phyloP scores from a whole-genome alignment of 1,140 invertebrate genomes.

The Heliconius nattereri region DNA sequence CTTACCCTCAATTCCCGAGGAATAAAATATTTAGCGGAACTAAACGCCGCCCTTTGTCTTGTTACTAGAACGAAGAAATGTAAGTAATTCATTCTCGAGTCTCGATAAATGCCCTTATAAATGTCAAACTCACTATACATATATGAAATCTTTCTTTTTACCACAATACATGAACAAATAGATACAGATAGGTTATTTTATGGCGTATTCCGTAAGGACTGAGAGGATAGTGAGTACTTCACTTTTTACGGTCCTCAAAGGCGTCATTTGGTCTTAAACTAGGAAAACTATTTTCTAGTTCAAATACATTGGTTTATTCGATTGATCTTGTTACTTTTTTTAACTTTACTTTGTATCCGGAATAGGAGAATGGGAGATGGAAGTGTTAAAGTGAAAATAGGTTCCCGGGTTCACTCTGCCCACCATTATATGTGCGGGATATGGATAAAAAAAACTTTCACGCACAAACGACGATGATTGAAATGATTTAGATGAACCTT shows the following conservation, averaged over 20 bases:
- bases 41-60: too few relatives aligned
- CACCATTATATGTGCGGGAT: too few relatives aligned
- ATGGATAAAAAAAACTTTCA: too few relatives aligned
- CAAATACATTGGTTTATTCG: background rate
- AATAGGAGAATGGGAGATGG: background rate
- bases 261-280: conserved; percentile 3
- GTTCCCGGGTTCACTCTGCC: too few relatives aligned
- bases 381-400: too few relatives aligned
- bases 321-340: background rate
- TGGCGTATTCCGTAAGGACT: background rate
- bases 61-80: too few relatives aligned
- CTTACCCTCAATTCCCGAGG: too few relatives aligned
- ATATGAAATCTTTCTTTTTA: background rate
- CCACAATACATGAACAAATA: background rate
- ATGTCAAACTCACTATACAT: background rate
- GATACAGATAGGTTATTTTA: conserved; percentile 7
- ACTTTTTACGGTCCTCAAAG: conserved; percentile 4
- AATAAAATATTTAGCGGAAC: too few relatives aligned
- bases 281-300: background rate
- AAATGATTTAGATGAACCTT: too few relatives aligned
- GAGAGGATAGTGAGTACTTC: conserved; percentile 5
- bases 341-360: background rate
- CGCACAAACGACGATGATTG: too few relatives aligned
- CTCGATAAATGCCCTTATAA: too few relatives aligned
- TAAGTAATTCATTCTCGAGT: too few relatives aligned